phyloP scores from a whole-genome alignment of 2,113 vertebrate genomes.

The Asarcornis scutulata region DNA sequence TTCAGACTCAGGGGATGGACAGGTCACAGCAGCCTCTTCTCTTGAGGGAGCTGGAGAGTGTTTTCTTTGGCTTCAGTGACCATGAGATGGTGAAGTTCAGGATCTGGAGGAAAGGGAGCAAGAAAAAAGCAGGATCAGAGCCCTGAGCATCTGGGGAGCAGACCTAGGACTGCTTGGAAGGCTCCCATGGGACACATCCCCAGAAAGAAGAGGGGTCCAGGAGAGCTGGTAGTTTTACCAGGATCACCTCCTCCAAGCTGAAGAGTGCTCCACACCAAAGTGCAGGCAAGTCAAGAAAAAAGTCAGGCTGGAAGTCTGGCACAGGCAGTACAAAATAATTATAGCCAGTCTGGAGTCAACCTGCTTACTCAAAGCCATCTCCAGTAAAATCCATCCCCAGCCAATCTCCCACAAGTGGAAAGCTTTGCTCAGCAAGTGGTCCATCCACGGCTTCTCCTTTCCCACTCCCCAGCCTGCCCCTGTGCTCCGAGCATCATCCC shows the following conservation, averaged over 20 bases:
- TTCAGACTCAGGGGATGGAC: not conserved
- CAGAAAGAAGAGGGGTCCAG: not conserved
- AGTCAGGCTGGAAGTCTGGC: not conserved
- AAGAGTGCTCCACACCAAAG: not conserved
- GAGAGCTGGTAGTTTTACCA: not conserved
- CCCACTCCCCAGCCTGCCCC: fast-evolving
- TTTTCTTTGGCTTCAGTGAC: not conserved
- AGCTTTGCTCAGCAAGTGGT: not conserved
- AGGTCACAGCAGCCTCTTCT: not conserved
- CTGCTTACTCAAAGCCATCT: not conserved
- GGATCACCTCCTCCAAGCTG: not conserved
- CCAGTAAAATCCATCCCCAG: not conserved
- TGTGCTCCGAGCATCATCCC: fast-evolving
- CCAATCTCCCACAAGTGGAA: not conserved
- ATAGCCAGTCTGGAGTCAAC: not conserved
- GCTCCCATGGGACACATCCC: not conserved
- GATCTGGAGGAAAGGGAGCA: not conserved
- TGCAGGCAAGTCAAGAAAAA: not conserved
- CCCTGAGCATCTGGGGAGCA: not conserved
- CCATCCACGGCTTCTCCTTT: not conserved
- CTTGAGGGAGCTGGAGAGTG: not conserved
- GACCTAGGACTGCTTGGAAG: not conserved
- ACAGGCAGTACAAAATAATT: not conserved
- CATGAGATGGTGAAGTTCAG: not conserved
- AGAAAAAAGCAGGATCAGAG: not conserved